These are phyloP conservation scores for Dorcus parallelipipedus DNA, from an alignment of 2,888 invertebrate species.

Conservation along the genomic window DNA sequence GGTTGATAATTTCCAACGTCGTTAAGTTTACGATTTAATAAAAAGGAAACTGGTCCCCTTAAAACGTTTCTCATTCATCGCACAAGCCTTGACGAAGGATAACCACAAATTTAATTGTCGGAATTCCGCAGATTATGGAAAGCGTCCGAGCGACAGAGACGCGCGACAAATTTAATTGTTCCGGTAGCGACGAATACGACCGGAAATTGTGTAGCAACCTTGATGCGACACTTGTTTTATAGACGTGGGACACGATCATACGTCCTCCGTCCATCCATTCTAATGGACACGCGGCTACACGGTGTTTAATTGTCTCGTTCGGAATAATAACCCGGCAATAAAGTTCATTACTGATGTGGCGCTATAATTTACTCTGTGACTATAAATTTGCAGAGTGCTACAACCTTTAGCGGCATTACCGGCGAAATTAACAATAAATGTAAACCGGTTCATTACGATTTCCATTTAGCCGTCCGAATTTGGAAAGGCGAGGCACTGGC, in stretches of 20 bases:
- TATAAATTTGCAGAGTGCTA: not conserved
- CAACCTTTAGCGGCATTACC: not conserved
- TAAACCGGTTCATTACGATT: conserved; percentile 1
- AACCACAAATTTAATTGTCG: too few relatives aligned
- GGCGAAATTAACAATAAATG: conserved; percentile 2
- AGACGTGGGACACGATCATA: conserved; percentile 6
- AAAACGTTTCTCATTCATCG: too few relatives aligned
- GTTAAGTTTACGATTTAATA: too few relatives aligned
- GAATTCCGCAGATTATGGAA: not conserved
- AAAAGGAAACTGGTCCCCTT: too few relatives aligned
- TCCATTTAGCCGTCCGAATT: not conserved
- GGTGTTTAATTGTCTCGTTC: too few relatives aligned
- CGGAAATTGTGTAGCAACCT: conserved; percentile 22
- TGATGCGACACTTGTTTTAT: conserved; percentile 18
- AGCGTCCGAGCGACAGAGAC: conserved; percentile 14
- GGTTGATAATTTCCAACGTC: too few relatives aligned
- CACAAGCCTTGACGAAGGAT: too few relatives aligned
- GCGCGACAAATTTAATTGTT: conserved; percentile 23
- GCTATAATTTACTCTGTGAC: not conserved
- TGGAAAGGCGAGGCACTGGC: not conserved
- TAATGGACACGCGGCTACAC: too few relatives aligned
- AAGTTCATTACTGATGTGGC: conserved; percentile 1
- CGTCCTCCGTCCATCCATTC: too few relatives aligned
- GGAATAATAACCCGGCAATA: not conserved
- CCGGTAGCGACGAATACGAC: conserved; percentile 15